These are phyloP conservation scores for Rhodeus uyekii DNA, from an alignment of 2,797 vertebrate species.

Conservation along the genomic window DNA sequence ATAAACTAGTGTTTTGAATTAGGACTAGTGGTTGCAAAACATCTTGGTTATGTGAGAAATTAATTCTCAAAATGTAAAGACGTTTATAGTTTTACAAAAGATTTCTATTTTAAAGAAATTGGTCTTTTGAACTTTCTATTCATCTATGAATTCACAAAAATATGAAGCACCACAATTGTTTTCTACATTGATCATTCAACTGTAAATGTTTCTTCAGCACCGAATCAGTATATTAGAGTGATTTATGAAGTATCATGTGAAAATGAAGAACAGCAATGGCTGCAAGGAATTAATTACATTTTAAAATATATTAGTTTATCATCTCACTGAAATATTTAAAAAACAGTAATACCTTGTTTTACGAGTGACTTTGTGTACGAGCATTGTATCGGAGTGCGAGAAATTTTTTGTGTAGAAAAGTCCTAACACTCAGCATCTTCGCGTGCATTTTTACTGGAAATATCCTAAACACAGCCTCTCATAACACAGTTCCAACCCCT, in stretches of 20 bases:
- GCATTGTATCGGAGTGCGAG: too few species aligned
- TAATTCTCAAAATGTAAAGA: background rate
- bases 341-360: too few species aligned
- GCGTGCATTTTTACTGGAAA: too few species aligned
- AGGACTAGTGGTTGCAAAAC: background rate
- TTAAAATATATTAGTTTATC: too few species aligned
- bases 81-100: background rate
- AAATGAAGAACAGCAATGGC: background rate
- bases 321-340: too few species aligned
- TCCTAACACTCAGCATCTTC: too few species aligned
- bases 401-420: too few species aligned
- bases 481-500: too few species aligned
- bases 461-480: too few species aligned
- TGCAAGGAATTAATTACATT: too few species aligned
- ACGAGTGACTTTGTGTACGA: too few species aligned
- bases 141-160: background rate
- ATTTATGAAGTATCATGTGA: background rate
- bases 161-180: background rate
- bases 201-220: background rate
- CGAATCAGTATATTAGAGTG: too few species aligned
- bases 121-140: background rate
- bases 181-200: background rate
- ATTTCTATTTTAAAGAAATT: background rate
- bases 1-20: background rate
- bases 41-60: background rate